A percentile compares a stretch with the other conserved stretches of the same genome.
These are phyloP conservation scores for Platycnemis pennipes DNA, from an alignment of 2,888 invertebrate species.

Conservation along the genomic window DNA sequence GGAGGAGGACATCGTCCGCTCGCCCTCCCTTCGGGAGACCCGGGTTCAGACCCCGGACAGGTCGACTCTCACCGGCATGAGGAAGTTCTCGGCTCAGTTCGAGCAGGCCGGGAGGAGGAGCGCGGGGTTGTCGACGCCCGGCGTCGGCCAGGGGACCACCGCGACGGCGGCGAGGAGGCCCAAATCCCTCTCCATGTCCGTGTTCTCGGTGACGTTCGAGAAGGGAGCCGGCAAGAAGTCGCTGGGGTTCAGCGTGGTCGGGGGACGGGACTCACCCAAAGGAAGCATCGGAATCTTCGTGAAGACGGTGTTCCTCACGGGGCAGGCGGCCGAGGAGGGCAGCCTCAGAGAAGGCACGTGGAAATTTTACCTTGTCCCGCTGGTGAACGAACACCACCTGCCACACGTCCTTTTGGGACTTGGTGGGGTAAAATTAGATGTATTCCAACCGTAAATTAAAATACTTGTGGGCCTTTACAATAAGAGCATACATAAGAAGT, in stretches of 20 bases:
- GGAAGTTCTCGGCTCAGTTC: conserved; percentile 78
- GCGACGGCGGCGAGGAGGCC: conserved; percentile 74
- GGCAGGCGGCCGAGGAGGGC: conserved; percentile 92
- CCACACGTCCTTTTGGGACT: too few relatives aligned
- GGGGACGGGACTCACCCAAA: conserved; percentile 92
- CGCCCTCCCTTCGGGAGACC: conserved; percentile 42
- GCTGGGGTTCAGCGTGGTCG: conserved; percentile 94
- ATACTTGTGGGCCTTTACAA: too few relatives aligned
- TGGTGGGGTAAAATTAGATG: too few relatives aligned
- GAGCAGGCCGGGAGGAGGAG: conserved; percentile 61
- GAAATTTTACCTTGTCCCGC: too few relatives aligned
- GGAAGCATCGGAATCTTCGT: conserved; percentile 95
- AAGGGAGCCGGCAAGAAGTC: conserved; percentile 93
- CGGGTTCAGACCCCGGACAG: conserved; percentile 51
- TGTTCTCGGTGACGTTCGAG: conserved; percentile 84
- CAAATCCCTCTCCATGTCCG: conserved; percentile 76
- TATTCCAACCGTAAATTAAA: too few relatives aligned
- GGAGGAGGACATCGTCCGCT: conserved; percentile 1
- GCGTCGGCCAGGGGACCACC: conserved; percentile 64
- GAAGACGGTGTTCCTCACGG: conserved; percentile 92
- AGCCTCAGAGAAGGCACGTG: conserved; percentile 89
- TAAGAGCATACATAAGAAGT: too few relatives aligned
- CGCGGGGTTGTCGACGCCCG: conserved; percentile 70
- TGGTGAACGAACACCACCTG: too few relatives aligned
- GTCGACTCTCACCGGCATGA: conserved; percentile 78